Conservation (phyloP, 2,888 invertebrate genomes). For the Hirtodrosophila duncani region DNA sequence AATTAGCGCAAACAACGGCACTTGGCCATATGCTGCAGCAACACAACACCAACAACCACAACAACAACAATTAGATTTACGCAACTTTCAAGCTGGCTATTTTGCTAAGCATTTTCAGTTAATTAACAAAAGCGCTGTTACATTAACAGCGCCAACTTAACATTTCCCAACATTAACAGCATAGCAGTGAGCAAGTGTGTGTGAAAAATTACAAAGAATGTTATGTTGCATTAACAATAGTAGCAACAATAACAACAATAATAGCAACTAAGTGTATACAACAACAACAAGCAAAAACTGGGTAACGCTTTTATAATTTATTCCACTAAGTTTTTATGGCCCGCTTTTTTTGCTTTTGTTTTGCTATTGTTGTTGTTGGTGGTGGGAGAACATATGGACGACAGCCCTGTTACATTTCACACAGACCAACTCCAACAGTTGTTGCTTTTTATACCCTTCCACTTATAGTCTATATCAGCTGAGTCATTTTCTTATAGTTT, state of each 20-base stretch:
- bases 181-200: constrained; percentile 1
- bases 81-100: constrained; percentile 7
- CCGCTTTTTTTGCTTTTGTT: constrained; percentile 31
- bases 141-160: constrained; percentile 22
- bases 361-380: constrained; percentile 1
- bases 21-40: constrained; percentile 44
- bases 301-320: constrained; percentile 66
- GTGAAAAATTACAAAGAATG: constrained; percentile 11
- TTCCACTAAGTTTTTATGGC: constrained; percentile 49
- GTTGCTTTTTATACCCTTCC: no score
- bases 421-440: no score
- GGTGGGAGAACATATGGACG: no score
- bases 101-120: constrained; percentile 17
- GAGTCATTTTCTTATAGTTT: no score
- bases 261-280: background rate
- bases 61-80: background rate
- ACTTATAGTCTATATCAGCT: no score
- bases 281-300: constrained; percentile 46
- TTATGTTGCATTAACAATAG: constrained; percentile 6
- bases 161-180: constrained; percentile 55
- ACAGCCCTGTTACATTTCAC: no score
- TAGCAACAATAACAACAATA: constrained; percentile 24
- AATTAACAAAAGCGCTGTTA: constrained; percentile 16
- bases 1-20: constrained; percentile 58
- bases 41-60: constrained; percentile 20